Base-by-base conservation (phyloP, 2,797 vertebrate species). In the Urocyon cinereoargenteus region DNA sequence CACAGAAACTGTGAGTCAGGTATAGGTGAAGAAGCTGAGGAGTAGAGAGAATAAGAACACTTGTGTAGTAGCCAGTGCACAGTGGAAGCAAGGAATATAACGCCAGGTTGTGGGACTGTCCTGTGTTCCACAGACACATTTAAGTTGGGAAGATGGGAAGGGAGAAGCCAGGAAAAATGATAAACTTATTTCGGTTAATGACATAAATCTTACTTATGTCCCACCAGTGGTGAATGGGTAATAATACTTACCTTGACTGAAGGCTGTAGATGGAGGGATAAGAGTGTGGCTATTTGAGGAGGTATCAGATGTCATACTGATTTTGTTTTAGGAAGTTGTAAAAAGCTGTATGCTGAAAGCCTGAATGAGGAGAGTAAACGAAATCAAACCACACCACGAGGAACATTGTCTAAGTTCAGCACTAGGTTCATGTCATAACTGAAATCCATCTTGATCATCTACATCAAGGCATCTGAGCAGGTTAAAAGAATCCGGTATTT, bases 401-500 rank as follows among this genome's bases (percentile, higher is more conserved):
- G 36, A 83, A 57, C 2, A 3, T 36, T 62, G 31, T 86, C 22
- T 22, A 2, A 10, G 19, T 77, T 77, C 1, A 53, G 51, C 36
- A 6, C 45, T 84, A 45, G 68, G 53, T 22, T 53, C 36, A 2
- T 75, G 40, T 81, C 45, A 49, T 28, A 26, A n/a, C 77, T 90
- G 81, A 93, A 66, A 45, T 40, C 8, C 12, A 28, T 79, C 28
- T 73, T 28, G 64, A 53, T 78, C 6, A 6, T 83, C 45, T 40
- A 26, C 21, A 12, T 40, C 40, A 82, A 72, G 51, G 40, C 59
- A 16, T 57, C 49, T 72, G 59, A 91, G 73, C 73, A 79, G 93
- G 77, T 78, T 61, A 22, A 79, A 82, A 87, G 85, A 64, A 66
- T 77, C 86, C 73, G 82, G 51, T 75, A 7, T 85, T 90, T 91